A percentile compares a stretch with the other conserved stretches of the same genome.
These are phyloP conservation scores for Leucopsar rothschildi DNA, from an alignment of 2,113 vertebrate genomes.

Conservation along the genomic window DNA sequence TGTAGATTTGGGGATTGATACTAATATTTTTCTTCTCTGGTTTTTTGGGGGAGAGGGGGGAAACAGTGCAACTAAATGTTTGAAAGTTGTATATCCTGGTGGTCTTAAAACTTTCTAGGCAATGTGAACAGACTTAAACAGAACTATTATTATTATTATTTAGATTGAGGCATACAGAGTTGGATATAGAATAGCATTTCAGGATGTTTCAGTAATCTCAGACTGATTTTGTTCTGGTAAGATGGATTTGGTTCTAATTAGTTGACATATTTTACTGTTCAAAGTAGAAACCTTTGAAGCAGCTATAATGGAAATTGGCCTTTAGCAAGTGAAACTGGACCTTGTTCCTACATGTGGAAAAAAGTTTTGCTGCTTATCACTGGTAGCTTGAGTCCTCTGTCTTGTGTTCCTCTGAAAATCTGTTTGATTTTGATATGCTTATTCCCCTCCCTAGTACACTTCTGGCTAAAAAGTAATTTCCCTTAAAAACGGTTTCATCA, in stretches of 20 bases:
- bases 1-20: neutral
- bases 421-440: neutral
- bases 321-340: conserved; percentile 5
- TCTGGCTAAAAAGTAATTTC: neutral
- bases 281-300: neutral
- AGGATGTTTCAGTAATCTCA: neutral
- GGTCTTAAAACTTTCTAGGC: neutral
- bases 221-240: neutral
- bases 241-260: neutral
- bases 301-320: neutral
- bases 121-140: neutral
- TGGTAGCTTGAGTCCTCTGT: neutral
- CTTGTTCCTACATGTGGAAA: neutral
- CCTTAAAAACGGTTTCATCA: neutral
- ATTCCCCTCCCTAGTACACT: neutral
- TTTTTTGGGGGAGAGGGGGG: neutral
- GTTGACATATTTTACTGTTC: neutral
- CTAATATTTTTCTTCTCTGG: neutral
- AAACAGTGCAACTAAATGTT: neutral
- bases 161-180: neutral
- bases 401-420: neutral
- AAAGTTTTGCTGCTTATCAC: neutral
- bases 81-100: neutral
- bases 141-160: neutral
- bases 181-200: neutral